Conservation (phyloP, 92 coral and sea anemone species). For the Phymanthus crucifer region DNA sequence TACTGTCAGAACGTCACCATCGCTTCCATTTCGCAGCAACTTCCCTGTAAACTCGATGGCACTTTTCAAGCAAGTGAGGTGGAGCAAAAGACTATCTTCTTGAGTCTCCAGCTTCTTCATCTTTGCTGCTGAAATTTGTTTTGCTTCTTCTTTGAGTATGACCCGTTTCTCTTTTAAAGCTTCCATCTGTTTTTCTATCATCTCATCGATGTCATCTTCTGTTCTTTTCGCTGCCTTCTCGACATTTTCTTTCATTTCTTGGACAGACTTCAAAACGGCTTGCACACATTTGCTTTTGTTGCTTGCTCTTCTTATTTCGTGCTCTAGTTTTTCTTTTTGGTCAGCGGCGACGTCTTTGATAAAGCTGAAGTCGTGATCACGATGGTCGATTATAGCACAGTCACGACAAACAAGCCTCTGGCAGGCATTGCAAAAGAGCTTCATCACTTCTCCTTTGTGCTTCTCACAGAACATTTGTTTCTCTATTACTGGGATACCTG, state of each 20-base stretch:
- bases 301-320: constrained; percentile 1
- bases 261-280: not conserved
- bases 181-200: constrained; percentile 32
- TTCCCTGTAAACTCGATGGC: constrained; percentile 1
- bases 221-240: constrained; percentile 2
- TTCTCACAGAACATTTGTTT: constrained; percentile 62
- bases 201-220: constrained; percentile 32
- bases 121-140: constrained; percentile 13
- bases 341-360: constrained; percentile 51
- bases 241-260: constrained; percentile 15
- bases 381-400: constrained; percentile 70
- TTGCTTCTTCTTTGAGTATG: constrained; percentile 27
- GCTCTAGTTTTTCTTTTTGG: constrained; percentile 24
- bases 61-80: not conserved
- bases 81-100: constrained; percentile 20
- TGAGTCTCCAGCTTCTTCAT: constrained; percentile 27
- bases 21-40: not conserved
- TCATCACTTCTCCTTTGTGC: constrained; percentile 59
- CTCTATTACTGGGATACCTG: constrained; percentile 45
- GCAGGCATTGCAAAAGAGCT: constrained; percentile 70
- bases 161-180: constrained; percentile 33
- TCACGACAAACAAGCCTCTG: constrained; percentile 61
- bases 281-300: not conserved
- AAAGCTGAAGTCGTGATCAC: constrained; percentile 57
- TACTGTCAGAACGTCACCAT: not conserved